Evolutionary conservation across 1,140 invertebrate species (phyloP).

Genomic region (Cheumatopsyche charites): DNA sequence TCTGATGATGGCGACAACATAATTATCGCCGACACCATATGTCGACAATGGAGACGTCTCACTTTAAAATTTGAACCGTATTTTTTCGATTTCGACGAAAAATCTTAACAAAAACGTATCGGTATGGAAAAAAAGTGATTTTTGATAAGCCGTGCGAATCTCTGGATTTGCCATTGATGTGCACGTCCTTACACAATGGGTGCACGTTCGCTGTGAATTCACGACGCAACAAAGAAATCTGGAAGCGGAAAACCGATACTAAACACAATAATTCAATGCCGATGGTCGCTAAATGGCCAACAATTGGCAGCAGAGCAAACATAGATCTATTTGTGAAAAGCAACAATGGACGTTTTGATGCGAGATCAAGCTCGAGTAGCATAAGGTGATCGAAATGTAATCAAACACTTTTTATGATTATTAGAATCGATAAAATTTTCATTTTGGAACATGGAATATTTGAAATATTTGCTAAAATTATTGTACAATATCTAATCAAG

Average conservation of each 20-base stretch:
- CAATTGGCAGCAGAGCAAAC: conserved; percentile 43
- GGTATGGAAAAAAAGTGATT: conserved; percentile 4
- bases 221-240: conserved; percentile 36
- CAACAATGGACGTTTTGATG: conserved; percentile 41
- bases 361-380: conserved; percentile 27
- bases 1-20: conserved; percentile 18
- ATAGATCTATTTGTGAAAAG: conserved; percentile 38
- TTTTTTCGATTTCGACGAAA: too few species aligned
- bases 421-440: too few species aligned
- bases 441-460: too few species aligned
- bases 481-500: too few species aligned
- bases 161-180: conserved; percentile 37
- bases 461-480: too few species aligned
- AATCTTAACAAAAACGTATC: too few species aligned
- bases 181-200: conserved; percentile 43
- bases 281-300: conserved; percentile 45
- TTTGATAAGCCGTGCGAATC: conserved; percentile 17
- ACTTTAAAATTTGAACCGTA: neutral
- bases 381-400: too few species aligned
- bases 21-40: conserved; percentile 22
- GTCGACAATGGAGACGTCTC: neutral
- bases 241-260: conserved; percentile 48
- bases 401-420: too few species aligned
- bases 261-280: conserved; percentile 45
- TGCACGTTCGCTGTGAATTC: conserved; percentile 38